phyloP scores from a whole-genome alignment of 2,113 vertebrate species.

The Cettia cetti region DNA sequence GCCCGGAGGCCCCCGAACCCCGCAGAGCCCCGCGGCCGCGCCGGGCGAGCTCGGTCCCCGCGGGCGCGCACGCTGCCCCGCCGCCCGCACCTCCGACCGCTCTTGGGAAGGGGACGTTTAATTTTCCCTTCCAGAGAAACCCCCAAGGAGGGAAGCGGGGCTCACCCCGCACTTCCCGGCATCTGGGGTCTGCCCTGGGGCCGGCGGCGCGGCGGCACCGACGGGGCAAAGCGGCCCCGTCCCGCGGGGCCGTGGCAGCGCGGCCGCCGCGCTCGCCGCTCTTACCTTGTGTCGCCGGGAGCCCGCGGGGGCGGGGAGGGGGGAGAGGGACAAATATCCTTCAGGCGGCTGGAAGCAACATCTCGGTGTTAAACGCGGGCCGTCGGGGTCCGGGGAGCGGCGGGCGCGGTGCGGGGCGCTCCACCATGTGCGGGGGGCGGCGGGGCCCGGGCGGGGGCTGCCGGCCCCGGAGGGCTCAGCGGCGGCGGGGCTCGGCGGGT shows the following conservation, averaged over 20 bases:
- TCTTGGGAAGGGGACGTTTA: neutral
- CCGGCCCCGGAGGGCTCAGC: neutral
- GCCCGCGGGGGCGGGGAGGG: neutral
- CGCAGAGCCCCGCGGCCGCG: neutral
- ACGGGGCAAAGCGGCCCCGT: neutral
- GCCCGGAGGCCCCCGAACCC: too few relatives aligned
- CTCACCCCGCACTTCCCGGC: neutral
- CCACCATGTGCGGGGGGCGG: slow-evolving; percentile 17
- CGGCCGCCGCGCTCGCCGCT: neutral
- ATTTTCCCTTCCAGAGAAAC: neutral
- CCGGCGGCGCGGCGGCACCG: neutral
- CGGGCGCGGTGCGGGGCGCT: neutral
- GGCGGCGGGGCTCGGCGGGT: neutral
- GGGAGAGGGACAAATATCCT: neutral
- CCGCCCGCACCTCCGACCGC: neutral
- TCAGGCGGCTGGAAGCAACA: slow-evolving; percentile 38
- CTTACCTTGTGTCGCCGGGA: slow-evolving; percentile 41
- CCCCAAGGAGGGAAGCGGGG: neutral
- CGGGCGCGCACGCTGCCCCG: neutral
- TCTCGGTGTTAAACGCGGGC: neutral
- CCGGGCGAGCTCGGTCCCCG: neutral
- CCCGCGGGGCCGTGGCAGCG: neutral
- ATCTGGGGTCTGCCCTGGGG: neutral
- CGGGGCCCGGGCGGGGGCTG: neutral
- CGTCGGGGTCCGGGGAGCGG: slow-evolving; percentile 27